A percentile compares a stretch with the other conserved stretches of the same genome.
Conservation (phyloP, 2,113 vertebrate species). For the Crotalus tigris region DNA sequence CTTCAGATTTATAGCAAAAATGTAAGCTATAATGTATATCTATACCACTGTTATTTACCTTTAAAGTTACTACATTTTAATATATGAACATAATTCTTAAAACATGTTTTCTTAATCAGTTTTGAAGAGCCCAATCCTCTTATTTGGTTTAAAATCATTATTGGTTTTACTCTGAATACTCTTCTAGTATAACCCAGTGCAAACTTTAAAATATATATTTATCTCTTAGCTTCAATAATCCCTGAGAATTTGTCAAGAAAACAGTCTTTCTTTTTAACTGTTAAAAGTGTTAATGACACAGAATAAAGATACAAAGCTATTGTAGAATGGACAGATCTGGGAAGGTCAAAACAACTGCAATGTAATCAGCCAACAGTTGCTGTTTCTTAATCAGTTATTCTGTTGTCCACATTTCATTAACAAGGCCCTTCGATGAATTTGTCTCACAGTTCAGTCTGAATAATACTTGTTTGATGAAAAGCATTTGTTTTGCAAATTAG, state of each 20-base stretch:
- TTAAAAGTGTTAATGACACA: slow-evolving; percentile 63
- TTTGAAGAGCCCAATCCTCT: slow-evolving; percentile 69
- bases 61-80: slow-evolving; percentile 59
- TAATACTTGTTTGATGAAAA: not conserved
- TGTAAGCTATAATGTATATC: slow-evolving; percentile 5
- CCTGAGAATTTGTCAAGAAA: slow-evolving; percentile 59
- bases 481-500: not conserved
- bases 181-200: slow-evolving; percentile 39
- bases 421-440: slow-evolving; percentile 54
- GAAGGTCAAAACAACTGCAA: slow-evolving; percentile 60
- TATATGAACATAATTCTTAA: slow-evolving; percentile 70
- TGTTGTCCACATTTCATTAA: slow-evolving; percentile 52
- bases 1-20: slow-evolving; percentile 23
- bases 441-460: slow-evolving; percentile 3
- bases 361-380: slow-evolving; percentile 62
- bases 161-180: slow-evolving; percentile 61
- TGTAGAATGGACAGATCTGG: slow-evolving; percentile 62
- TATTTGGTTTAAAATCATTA: slow-evolving; percentile 67
- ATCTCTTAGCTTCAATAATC: slow-evolving; percentile 70
- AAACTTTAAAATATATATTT: slow-evolving; percentile 66
- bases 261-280: slow-evolving; percentile 50
- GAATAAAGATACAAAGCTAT: slow-evolving; percentile 65
- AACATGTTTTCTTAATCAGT: slow-evolving; percentile 63
- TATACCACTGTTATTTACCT: slow-evolving; percentile 45
- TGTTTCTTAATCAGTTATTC: slow-evolving; percentile 62